phyloP scores from a whole-genome alignment of 2,888 invertebrate genomes.

The Fragum sueziense region DNA sequence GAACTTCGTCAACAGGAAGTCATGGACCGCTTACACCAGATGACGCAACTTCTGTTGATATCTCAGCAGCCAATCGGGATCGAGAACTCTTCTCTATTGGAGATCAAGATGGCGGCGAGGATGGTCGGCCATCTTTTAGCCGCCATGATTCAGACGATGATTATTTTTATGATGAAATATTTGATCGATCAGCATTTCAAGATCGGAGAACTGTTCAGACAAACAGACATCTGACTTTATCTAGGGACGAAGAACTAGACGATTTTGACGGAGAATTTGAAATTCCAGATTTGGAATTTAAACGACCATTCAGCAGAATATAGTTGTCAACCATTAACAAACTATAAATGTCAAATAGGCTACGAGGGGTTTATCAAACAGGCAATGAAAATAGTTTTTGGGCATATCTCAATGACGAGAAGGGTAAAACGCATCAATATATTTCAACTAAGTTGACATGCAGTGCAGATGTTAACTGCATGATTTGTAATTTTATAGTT shows the following conservation, averaged over 20 bases:
- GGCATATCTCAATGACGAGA: too few species aligned
- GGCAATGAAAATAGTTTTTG: too few species aligned
- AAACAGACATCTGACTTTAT: slow-evolving; percentile 51
- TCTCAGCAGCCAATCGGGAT: slow-evolving; percentile 35
- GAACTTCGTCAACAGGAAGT: slow-evolving; percentile 37
- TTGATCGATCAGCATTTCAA: slow-evolving; percentile 65
- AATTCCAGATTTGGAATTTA: slow-evolving; percentile 56
- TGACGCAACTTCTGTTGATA: slow-evolving; percentile 31
- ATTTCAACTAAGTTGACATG: too few species aligned
- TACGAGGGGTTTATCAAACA: too few species aligned
- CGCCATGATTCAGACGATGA: slow-evolving; percentile 45
- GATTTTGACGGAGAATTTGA: slow-evolving; percentile 31
- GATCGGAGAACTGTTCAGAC: slow-evolving; percentile 58
- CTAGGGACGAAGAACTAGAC: slow-evolving; percentile 30
- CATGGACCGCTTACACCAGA: slow-evolving; percentile 42
- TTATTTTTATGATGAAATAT: slow-evolving; percentile 67
- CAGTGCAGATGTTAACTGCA: too few species aligned
- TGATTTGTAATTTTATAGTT: too few species aligned
- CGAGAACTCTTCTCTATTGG: slow-evolving; percentile 61
- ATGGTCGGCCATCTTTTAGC: slow-evolving; percentile 31
- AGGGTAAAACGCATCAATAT: too few species aligned
- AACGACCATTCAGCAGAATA: slow-evolving; percentile 23
- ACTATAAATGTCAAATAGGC: too few species aligned
- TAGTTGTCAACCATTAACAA: too few species aligned
- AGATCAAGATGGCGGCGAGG: slow-evolving; percentile 60